Conservation (phyloP, 2,113 vertebrate genomes). For the Toxotes chatareus region DNA sequence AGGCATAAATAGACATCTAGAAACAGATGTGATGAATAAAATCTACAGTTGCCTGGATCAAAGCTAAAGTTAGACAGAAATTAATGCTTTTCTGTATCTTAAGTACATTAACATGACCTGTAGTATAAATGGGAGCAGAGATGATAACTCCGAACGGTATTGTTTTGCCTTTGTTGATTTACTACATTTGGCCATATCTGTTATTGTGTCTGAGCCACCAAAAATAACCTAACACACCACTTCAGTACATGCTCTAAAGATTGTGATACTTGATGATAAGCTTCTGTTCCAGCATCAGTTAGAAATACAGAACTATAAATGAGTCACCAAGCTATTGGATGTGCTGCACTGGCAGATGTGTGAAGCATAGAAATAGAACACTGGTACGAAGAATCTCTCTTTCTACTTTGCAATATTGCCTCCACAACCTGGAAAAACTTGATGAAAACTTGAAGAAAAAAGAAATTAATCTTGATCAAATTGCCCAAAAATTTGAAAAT, state of each 20-base stretch:
- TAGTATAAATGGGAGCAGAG: neutral
- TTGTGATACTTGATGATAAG: neutral
- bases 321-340: neutral
- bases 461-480: no score
- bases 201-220: neutral
- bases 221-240: slow-evolving; percentile 4
- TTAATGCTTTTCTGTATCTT: no score
- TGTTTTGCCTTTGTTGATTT: neutral
- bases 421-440: neutral
- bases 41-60: no score
- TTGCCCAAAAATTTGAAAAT: no score
- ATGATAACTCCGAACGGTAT: neutral
- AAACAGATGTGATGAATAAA: no score
- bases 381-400: neutral
- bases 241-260: neutral
- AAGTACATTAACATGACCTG: no score
- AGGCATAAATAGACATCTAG: no score
- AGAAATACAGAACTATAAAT: neutral
- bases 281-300: neutral
- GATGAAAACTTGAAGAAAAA: no score
- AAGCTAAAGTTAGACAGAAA: no score
- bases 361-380: neutral
- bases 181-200: neutral
- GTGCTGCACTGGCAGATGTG: neutral
- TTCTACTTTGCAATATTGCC: neutral